Evolutionary conservation across 2,113 vertebrate species (phyloP).

Genomic region (Caracal caracal): DNA sequence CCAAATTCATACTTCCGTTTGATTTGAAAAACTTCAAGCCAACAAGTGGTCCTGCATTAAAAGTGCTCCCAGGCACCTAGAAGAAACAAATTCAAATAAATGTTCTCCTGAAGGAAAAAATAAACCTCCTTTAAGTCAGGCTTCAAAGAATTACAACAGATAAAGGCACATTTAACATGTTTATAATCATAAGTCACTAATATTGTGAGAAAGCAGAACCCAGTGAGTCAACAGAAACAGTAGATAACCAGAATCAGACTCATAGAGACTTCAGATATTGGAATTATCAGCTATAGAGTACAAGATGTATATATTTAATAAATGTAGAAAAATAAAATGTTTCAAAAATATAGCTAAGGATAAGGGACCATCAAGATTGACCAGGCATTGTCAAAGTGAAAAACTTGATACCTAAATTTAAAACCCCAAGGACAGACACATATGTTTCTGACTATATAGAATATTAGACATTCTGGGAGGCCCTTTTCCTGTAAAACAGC

Average conservation of each 20-base stretch:
- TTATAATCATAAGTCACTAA: neutral
- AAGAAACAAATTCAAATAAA: conserved; percentile 47
- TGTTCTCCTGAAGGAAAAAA: neutral
- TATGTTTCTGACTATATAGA: neutral
- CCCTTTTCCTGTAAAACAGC: neutral
- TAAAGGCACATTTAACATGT: neutral
- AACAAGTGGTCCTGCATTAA: neutral
- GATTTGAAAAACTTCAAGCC: conserved; percentile 4
- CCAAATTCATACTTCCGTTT: conserved; percentile 17
- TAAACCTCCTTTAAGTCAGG: neutral
- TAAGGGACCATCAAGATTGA: neutral
- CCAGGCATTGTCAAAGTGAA: neutral
- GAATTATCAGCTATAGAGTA: neutral
- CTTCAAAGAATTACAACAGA: conserved; percentile 3
- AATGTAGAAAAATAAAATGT: conserved; percentile 33
- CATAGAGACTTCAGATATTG: neutral
- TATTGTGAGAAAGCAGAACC: neutral
- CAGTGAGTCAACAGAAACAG: neutral
- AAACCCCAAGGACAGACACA: neutral
- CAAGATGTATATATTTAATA: neutral
- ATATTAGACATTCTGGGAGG: neutral
- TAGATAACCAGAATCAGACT: neutral
- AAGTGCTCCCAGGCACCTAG: neutral
- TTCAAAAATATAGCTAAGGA: conserved; percentile 37
- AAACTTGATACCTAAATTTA: conserved; percentile 1